phyloP scores from a whole-genome alignment of 2,888 invertebrate genomes.

The Fragum fragum region DNA sequence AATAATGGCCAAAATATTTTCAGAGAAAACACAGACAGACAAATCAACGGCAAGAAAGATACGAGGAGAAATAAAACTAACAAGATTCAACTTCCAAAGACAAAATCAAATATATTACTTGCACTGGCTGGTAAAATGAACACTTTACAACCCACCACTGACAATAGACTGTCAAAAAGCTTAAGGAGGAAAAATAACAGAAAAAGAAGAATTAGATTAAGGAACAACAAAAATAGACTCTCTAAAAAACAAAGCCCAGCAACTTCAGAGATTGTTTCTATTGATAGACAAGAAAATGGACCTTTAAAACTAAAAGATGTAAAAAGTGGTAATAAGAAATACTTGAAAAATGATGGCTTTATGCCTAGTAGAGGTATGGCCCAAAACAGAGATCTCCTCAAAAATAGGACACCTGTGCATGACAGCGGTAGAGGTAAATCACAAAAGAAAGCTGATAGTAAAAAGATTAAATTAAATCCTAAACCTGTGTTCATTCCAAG shows the following conservation, averaged over 20 bases:
- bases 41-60: neutral
- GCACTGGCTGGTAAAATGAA: neutral
- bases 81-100: neutral
- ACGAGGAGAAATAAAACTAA: neutral
- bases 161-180: neutral
- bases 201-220: neutral
- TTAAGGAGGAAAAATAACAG: neutral
- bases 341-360: too few relatives aligned
- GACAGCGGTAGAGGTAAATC: too few relatives aligned
- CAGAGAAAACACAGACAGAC: neutral
- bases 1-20: too few relatives aligned
- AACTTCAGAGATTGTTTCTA: too few relatives aligned
- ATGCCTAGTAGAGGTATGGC: too few relatives aligned
- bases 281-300: too few relatives aligned
- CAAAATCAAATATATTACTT: constrained; percentile 2
- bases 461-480: neutral
- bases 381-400: too few relatives aligned
- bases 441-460: neutral
- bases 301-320: too few relatives aligned
- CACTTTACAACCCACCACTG: neutral
- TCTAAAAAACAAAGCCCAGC: too few relatives aligned
- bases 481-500: neutral
- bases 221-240: neutral
- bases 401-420: too few relatives aligned
- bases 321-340: too few relatives aligned